A percentile compares a stretch with the other conserved stretches of the same genome.
Conservation (phyloP, 2,797 vertebrate species). For the Alauda arvensis region DNA sequence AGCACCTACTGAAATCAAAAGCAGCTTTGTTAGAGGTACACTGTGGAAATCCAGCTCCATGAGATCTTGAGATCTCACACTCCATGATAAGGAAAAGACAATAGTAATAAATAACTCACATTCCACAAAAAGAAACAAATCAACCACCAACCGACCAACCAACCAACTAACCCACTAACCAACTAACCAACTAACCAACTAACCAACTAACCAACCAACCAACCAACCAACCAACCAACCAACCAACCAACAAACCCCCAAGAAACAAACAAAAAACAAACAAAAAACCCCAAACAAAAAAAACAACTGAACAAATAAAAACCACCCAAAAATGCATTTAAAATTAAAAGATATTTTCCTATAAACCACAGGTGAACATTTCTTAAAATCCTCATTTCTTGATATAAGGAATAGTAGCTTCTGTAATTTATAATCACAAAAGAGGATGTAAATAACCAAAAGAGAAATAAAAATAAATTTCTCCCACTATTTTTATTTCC, state of each 20-base stretch:
- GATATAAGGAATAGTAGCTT: background rate
- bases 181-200: too few species aligned
- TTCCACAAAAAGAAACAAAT: background rate
- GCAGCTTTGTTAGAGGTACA: background rate
- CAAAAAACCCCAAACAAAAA: background rate
- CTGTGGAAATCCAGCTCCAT: background rate
- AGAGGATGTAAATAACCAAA: background rate
- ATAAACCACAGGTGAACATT: background rate
- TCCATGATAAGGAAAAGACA: background rate
- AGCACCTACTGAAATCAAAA: background rate
- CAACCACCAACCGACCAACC: background rate
- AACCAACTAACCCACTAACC: too few species aligned
- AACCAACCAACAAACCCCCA: too few species aligned
- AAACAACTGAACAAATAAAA: background rate
- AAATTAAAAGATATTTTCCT: background rate
- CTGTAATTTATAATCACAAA: background rate
- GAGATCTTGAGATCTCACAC: background rate
- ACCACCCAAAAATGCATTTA: background rate
- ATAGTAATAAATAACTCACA: background rate
- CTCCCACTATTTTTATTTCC: background rate
- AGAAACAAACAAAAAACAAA: background rate
- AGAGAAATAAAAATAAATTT: background rate
- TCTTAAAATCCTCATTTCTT: background rate
- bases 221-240: too few species aligned
- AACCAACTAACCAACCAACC: too few species aligned